Evolutionary conservation across 2,888 invertebrate species (phyloP).

Genomic region (Synergus umbraculus): DNA sequence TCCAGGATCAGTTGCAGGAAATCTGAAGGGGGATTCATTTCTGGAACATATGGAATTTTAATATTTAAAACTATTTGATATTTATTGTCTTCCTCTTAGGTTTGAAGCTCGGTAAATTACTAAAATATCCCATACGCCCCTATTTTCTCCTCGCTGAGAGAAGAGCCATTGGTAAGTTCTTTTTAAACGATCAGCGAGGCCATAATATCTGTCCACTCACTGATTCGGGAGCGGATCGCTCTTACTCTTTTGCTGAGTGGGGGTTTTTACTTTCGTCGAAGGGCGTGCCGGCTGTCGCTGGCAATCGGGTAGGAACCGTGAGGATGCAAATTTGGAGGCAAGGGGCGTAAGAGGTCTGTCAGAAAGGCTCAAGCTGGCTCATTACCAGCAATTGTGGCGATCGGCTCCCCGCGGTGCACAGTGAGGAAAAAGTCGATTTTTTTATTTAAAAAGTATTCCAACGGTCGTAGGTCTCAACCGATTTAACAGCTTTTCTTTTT

Average conservation of each 20-base stretch:
- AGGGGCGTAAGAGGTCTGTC: slow-evolving; percentile 68
- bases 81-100: too few relatives aligned
- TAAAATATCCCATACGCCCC: neutral
- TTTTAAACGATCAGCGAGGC: slow-evolving; percentile 8
- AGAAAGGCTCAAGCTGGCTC: slow-evolving; percentile 70
- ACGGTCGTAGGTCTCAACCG: too few relatives aligned
- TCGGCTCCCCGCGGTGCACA: slow-evolving; percentile 68
- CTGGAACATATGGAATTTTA: neutral
- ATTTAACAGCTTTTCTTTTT: too few relatives aligned
- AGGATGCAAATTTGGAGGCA: slow-evolving; percentile 69
- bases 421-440: too few relatives aligned
- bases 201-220: slow-evolving; percentile 28
- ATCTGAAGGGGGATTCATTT: neutral
- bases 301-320: slow-evolving; percentile 56
- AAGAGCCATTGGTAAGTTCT: slow-evolving; percentile 15
- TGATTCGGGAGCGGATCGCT: slow-evolving; percentile 29
- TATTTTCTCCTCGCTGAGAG: neutral
- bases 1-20: neutral
- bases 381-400: slow-evolving; percentile 76
- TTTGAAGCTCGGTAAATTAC: neutral
- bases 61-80: too few relatives aligned
- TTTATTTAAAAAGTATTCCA: too few relatives aligned
- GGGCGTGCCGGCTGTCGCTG: slow-evolving; percentile 46
- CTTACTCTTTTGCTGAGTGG: slow-evolving; percentile 1
- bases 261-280: slow-evolving; percentile 53